Base-by-base conservation (phyloP, 2,797 vertebrate species). In the Simalia tracyae region DNA sequence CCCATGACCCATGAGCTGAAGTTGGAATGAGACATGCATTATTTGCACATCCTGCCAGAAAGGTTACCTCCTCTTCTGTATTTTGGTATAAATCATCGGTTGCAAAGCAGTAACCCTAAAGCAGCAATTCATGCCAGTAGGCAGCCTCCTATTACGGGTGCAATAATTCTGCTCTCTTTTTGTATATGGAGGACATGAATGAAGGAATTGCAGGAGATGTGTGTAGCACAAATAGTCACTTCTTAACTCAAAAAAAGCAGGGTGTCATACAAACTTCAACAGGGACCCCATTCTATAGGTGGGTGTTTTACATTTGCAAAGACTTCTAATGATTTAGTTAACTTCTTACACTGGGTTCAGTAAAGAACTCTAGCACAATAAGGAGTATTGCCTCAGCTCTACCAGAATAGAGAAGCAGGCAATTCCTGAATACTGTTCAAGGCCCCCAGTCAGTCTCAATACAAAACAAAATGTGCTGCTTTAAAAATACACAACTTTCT, bases 271-370 rank as follows among this genome's bases (percentile, higher is more conserved):
- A 61, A 26, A 61, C n/a, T 50, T 46, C 28, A 87, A 36, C 50
- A 86, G 64, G 31, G 31, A 86, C 8, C 17, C 72, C 24, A 28
- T 42, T 61, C 36, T 90, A 10, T n/a, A 46, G 46, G n/a, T 64
- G 84, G 60, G 11, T 56, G 28, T n/a, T 90, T 90, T 86, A 86
- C 46, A 12, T 54, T 86, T 86, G 31, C 57, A 81, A 57, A 10
- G 26, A 28, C 8, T 28, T 90, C 63, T 85, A 85, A 84, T 90
- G 50, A 90, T 42, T 91, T 87, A 50, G 87, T 76, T 87, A 87
- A 54, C 31, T 68, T 91, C 26, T 76, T 59, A 60, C 36, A 46
- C 64, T 42, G 50, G 56, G 31, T 56, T 91, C 19, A 10, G 76
- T 85, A 85, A 64, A 64, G n/a, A 46, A 31, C 28, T 50, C 36